Percentiles rank a stretch among this genome's conserved stretches.
phyloP scores from a whole-genome alignment of 2,888 invertebrate species.

The Agonum fuliginosum region DNA sequence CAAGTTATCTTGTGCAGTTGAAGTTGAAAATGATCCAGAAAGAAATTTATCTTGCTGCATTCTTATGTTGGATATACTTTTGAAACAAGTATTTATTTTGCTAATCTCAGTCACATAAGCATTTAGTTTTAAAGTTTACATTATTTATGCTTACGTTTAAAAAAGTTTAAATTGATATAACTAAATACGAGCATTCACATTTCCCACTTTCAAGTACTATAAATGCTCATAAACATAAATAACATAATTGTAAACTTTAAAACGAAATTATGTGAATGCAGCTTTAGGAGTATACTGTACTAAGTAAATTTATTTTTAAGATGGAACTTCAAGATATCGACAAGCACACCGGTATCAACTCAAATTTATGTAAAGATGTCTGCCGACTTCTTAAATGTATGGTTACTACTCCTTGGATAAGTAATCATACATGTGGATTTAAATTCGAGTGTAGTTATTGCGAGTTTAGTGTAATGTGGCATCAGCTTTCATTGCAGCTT shows the following conservation, averaged over 20 bases:
- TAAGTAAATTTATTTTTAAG: constrained; percentile 68
- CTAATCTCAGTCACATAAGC: too few relatives aligned
- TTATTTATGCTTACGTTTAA: too few relatives aligned
- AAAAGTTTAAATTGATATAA: too few relatives aligned
- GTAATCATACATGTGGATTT: constrained; percentile 77
- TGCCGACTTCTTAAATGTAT: constrained; percentile 84
- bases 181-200: too few relatives aligned
- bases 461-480: constrained; percentile 95
- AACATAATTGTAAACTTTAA: background rate
- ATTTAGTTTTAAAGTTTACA: too few relatives aligned
- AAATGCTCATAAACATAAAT: background rate
- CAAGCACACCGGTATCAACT: constrained; percentile 86
- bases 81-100: constrained; percentile 94
- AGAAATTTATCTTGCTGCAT: constrained; percentile 95
- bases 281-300: background rate
- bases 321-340: constrained; percentile 92
- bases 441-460: constrained; percentile 91
- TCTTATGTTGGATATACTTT: constrained; percentile 94
- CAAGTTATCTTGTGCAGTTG: constrained; percentile 77
- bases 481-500: constrained; percentile 89
- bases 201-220: too few relatives aligned
- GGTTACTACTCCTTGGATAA: constrained; percentile 84
- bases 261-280: background rate
- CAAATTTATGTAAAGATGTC: constrained; percentile 83
- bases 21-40: constrained; percentile 83